phyloP scores from a whole-genome alignment of 2,888 invertebrate species.

The Charanyca ferruginea region DNA sequence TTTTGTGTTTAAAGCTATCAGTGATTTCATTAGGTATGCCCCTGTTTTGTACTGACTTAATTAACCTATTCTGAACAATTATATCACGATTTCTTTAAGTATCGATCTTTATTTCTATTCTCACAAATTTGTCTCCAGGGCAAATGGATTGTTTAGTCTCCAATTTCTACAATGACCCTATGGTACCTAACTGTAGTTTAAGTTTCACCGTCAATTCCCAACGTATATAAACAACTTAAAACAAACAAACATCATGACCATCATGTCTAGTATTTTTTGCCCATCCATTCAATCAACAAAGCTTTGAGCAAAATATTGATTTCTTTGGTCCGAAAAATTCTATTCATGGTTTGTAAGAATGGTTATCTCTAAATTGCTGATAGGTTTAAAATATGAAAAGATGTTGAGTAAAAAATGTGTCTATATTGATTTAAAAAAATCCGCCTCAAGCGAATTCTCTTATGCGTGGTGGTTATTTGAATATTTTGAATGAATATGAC shows the following conservation, averaged over 20 bases:
- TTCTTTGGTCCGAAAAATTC: slow-evolving; percentile 11
- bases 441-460: slow-evolving; percentile 11
- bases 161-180: background rate
- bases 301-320: slow-evolving; percentile 29
- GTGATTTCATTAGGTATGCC: slow-evolving; percentile 18
- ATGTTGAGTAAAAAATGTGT: slow-evolving; percentile 6
- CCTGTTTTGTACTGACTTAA: slow-evolving; percentile 12
- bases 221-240: slow-evolving; percentile 11
- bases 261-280: slow-evolving; percentile 32
- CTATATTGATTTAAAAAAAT: slow-evolving; percentile 13
- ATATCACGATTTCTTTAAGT: background rate
- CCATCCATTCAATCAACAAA: slow-evolving; percentile 29
- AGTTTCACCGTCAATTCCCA: slow-evolving; percentile 19
- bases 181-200: background rate
- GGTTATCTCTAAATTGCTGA: slow-evolving; percentile 9
- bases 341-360: slow-evolving; percentile 26
- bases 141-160: background rate
- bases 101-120: slow-evolving; percentile 4
- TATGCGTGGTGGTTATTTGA: slow-evolving; percentile 25
- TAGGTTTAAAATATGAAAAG: slow-evolving; percentile 13
- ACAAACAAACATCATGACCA: slow-evolving; percentile 21
- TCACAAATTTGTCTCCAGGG: background rate
- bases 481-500: slow-evolving; percentile 52
- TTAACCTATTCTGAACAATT: slow-evolving; percentile 2
- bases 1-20: slow-evolving; percentile 51